These are phyloP conservation scores for Emydocephalus ijimae DNA, from an alignment of 2,113 vertebrate genomes.

Conservation along the genomic window DNA sequence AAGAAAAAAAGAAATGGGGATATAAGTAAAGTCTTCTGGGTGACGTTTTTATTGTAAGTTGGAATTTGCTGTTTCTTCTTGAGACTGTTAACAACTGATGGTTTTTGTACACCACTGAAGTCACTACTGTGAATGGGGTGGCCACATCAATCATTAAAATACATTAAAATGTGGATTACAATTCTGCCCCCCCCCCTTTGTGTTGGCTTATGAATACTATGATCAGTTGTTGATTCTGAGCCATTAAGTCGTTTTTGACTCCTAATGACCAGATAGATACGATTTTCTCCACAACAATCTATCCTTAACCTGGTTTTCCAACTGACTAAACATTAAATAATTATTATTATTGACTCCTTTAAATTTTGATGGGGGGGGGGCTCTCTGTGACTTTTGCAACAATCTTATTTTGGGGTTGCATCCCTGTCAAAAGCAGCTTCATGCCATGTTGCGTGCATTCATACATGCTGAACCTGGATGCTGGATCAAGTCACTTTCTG, in stretches of 20 bases:
- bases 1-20: background rate
- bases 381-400: background rate
- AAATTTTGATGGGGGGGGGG: background rate
- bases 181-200: background rate
- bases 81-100: background rate
- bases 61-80: background rate
- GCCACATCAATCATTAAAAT: background rate
- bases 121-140: background rate
- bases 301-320: background rate
- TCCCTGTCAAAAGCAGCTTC: background rate
- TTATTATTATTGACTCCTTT: background rate
- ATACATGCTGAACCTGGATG: background rate
- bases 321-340: background rate
- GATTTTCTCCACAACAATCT: background rate
- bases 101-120: background rate
- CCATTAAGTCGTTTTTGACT: background rate
- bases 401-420: background rate
- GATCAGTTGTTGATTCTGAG: background rate
- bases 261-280: background rate
- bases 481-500: background rate
- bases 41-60: background rate
- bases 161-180: background rate
- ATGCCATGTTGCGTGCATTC: background rate
- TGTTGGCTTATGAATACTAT: background rate
- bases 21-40: background rate